Evolutionary conservation across 2,888 invertebrate species (phyloP).

Genomic region (Zelleria hepariella): DNA sequence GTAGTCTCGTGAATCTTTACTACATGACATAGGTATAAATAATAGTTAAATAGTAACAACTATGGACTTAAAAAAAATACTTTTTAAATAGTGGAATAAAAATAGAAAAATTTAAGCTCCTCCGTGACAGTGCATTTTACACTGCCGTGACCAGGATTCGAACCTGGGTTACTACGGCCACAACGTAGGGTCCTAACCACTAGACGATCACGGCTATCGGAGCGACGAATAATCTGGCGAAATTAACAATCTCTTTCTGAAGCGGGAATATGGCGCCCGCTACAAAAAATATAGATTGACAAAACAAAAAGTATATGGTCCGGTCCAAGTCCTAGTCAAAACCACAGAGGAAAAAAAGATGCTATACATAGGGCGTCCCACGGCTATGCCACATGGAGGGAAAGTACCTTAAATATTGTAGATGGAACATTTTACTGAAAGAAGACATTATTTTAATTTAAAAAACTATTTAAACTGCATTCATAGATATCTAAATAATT

Average conservation of each 20-base stretch:
- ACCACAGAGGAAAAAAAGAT: too few species aligned
- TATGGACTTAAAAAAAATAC: background rate
- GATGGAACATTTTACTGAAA: too few species aligned
- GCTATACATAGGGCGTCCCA: too few species aligned
- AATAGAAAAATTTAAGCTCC: constrained; percentile 30
- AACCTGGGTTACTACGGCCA: constrained; percentile 73
- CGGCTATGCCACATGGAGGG: too few species aligned
- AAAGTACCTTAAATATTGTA: too few species aligned
- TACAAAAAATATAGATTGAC: too few species aligned
- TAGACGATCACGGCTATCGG: constrained; percentile 31
- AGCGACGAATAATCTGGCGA: constrained; percentile 11
- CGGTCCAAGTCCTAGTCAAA: too few species aligned
- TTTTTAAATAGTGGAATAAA: background rate
- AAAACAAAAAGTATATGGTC: too few species aligned
- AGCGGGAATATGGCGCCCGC: background rate
- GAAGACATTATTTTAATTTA: too few species aligned
- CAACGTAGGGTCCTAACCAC: constrained; percentile 71
- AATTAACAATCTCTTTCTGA: constrained; percentile 8
- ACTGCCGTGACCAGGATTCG: constrained; percentile 78
- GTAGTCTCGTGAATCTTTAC: background rate
- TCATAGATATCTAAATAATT: too few species aligned
- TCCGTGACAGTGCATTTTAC: constrained; percentile 49
- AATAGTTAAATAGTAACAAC: background rate
- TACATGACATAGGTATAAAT: background rate
- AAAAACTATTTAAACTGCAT: too few species aligned